phyloP scores from a whole-genome alignment of 1,140 invertebrate genomes.

The Goniozus legneri region DNA sequence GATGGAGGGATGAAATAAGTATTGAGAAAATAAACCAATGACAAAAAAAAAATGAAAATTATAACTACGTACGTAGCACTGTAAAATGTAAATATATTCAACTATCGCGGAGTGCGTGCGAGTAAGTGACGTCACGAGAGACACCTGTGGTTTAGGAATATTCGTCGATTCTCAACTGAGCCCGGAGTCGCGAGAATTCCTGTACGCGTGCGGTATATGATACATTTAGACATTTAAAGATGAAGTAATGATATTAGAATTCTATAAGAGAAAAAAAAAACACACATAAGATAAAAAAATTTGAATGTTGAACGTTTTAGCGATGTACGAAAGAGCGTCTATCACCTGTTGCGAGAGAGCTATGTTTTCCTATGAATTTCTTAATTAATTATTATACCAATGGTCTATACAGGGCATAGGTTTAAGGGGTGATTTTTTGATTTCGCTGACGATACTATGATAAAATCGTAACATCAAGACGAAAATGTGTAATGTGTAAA shows the following conservation, averaged over 20 bases:
- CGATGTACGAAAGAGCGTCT: constrained; percentile 1
- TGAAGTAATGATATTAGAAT: constrained; percentile 15
- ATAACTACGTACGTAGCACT: not conserved
- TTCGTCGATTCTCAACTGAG: constrained; percentile 28
- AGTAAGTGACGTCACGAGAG: not conserved
- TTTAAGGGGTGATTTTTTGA: constrained; percentile 38
- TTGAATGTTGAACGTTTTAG: not conserved
- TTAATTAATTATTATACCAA: constrained; percentile 45
- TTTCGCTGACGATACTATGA: constrained; percentile 32
- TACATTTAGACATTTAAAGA: constrained; percentile 6
- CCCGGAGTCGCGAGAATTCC: constrained; percentile 26
- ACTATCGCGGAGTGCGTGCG: constrained; percentile 12
- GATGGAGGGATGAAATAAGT: too few relatives aligned
- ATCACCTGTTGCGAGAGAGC: constrained; percentile 15
- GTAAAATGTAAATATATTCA: constrained; percentile 38
- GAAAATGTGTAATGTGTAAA: too few relatives aligned
- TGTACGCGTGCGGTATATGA: constrained; percentile 2
- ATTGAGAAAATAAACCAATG: constrained; percentile 17
- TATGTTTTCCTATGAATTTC: constrained; percentile 43
- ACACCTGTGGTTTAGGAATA: constrained; percentile 14
- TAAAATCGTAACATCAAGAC: constrained; percentile 22
- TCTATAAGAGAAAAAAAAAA: constrained; percentile 10
- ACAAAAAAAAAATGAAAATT: constrained; percentile 2
- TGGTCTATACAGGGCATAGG: constrained; percentile 55
- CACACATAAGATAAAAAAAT: constrained; percentile 8